Evolutionary conservation across 2,797 vertebrate genomes (phyloP), one percentile per base, ranked within the genome.

Genomic region (Morelia viridis): DNA sequence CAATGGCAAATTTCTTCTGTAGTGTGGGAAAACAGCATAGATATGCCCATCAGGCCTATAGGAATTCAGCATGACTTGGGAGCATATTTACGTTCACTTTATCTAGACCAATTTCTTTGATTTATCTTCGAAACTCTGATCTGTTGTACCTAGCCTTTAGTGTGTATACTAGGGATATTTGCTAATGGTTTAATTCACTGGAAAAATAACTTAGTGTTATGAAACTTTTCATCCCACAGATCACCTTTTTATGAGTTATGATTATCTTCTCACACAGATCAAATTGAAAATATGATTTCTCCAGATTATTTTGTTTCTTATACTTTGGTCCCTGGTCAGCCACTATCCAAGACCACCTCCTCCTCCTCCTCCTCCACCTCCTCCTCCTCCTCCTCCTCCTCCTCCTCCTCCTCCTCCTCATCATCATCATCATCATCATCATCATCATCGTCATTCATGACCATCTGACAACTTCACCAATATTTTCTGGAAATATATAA

Each of bases 101-200:
- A 24, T n/a, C 46, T 35, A 87, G 35, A 56, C 58, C 90, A 87
- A 86, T 87, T 87, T 92, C 50, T n/a, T 68, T 84, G 53, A 84
- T 15, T 92, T 22, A 8, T 88, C 89, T 89, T 24, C 87, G 85
- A 68, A 60, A 87, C 64, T 68, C 53, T 92, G 90, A 90, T 90
- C 41, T 87, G n/a, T 83, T 90, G 53, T 84, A 68, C 60, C 60
- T 92, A 91, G 84, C 13, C 62, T 92, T 90, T 92, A 92, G 87
- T 93, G 85, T 88, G 88, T 46, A 86, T 35, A 65, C 35, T 35
- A 53, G 84, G 53, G 60, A 92, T 93, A 88, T 90, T 91, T 87
- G 85, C 35, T 92, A 90, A 93, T 88, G 60, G 84, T 93, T 93
- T 92, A 90, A 88, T 93, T 90, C 83, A 85, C 28, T 92, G 91